Base-by-base conservation (phyloP, 2,797 vertebrate genomes). In the Orestias chungarensis region DNA sequence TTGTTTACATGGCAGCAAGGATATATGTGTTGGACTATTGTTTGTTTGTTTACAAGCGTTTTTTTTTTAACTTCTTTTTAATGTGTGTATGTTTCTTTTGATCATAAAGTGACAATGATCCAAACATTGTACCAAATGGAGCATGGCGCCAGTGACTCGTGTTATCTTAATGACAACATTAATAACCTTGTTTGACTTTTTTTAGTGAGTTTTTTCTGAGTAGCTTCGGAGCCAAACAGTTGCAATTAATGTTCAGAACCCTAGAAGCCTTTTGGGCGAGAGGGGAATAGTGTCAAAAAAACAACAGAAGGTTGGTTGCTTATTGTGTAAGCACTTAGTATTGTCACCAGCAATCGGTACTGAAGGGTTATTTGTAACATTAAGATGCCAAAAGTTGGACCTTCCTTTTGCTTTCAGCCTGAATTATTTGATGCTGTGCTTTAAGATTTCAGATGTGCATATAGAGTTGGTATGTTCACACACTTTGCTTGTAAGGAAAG, bases 21-120 rank as follows among this genome's bases (percentile, higher is more conserved):
- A 17, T 4, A 59, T 57, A 33, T 42, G 15, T 27, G 1, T 23
- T 33, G 33, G 61, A 57, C 50, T 2, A 14, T 43, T 40, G 31
- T 67, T 81, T 1, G 12, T n/a, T 29, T 75, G 61, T 46, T n/a
- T 66, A 44, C 38, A 35, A 74, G 73, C 35, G 25, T 20, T 40
- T n/a, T 25, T 14, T 20, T 40, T n/a, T 25, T 14, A 64, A 62
- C 65, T 43, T 23, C 65, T 29, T 72, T 74, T 61, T 23, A 72
- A 38, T n/a, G 14, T 40, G 68, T 65, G 35, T 49, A 6, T 9
- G 2, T 27, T 25, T n/a, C 2, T 50, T 27, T 73, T 70, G 38
- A 8, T 44, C n/a, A 38, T 3, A 6, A 8, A 25, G 35, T 42
- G 59, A 42, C 23, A 25, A 14, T n/a, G 23, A 40, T 12, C 10